Evolutionary conservation across 2,113 vertebrate species (phyloP), one percentile per base, ranked within the genome.

Genomic region (Phalacrocorax brasilianus): DNA sequence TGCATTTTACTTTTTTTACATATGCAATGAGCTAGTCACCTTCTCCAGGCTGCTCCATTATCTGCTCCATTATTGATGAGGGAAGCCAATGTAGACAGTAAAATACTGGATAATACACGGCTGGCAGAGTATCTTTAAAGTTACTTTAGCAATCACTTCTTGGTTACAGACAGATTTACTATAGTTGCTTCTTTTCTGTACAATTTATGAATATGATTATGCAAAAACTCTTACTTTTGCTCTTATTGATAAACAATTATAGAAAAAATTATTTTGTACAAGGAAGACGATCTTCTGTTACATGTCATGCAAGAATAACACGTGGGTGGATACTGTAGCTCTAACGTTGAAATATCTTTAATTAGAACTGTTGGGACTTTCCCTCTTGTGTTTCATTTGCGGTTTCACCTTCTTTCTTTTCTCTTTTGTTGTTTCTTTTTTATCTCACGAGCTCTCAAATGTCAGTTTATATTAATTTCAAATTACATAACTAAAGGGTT

Each of bases 281-380:
- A 93, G 68, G 58, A 95, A 95, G 73, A 72, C 59, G 88, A 95
- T 87, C 76, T 93, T 96, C 92, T 96, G 94, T 47, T 92, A 83
- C 76, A 32, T 85, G 85, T 87, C 91, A 95, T 75, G 90, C 42
- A 88, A 86, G 88, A 96, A 93, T 94, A 90, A 88, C 88, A 82
- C 70, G 88, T 97, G 95, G 90, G 82, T 65, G 92, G 91, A 74
- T 95, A 83, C 44, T 93, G 84, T 59, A 84, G 56, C 89, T 94
- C 75, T 95, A 91, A 88, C 4, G 0, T 6, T 71, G 75, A 94
- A 95, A 85, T 47, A 70, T 62, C 89, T 96, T 95, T 96, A 91
- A 94, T 95, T 89, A 93, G 89, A 96, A 84, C 79, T 93, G 83
- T 28, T 94, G 88, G 91, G 91, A 96, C 93, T 86, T 94, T 83